A percentile compares a stretch with the other conserved stretches of the same genome.
Conservation (phyloP, 2,113 vertebrate genomes). For the Cebus imitator region DNA sequence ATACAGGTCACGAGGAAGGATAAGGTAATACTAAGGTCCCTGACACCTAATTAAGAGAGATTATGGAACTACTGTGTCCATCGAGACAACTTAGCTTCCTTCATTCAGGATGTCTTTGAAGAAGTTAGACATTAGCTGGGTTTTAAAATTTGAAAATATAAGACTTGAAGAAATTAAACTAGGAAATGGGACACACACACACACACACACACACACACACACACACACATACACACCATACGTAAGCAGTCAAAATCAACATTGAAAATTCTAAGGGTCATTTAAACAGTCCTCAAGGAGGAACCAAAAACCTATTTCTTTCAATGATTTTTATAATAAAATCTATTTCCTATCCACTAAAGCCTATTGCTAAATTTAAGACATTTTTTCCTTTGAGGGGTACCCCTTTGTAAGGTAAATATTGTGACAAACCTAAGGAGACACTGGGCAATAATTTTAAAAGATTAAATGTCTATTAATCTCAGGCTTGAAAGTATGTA, state of each 20-base stretch:
- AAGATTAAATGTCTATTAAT: neutral
- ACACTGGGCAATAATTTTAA: neutral
- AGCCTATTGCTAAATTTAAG: neutral
- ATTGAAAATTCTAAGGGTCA: neutral
- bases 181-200: neutral
- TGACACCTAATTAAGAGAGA: neutral
- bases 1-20: neutral
- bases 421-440: neutral
- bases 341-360: neutral
- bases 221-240: neutral
- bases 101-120: neutral
- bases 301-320: neutral
- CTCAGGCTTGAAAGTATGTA: slow-evolving; percentile 34
- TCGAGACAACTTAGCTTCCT: neutral
- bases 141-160: neutral
- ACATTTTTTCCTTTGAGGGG: slow-evolving; percentile 30
- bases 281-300: neutral
- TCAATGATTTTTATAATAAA: neutral
- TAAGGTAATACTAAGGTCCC: neutral
- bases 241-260: neutral
- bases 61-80: neutral
- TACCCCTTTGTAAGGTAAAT: slow-evolving; percentile 10
- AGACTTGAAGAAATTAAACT: neutral
- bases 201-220: no score
- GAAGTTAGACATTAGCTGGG: neutral